phyloP scores from a whole-genome alignment of 2,113 vertebrate genomes.

The Diphyllodes magnificus region DNA sequence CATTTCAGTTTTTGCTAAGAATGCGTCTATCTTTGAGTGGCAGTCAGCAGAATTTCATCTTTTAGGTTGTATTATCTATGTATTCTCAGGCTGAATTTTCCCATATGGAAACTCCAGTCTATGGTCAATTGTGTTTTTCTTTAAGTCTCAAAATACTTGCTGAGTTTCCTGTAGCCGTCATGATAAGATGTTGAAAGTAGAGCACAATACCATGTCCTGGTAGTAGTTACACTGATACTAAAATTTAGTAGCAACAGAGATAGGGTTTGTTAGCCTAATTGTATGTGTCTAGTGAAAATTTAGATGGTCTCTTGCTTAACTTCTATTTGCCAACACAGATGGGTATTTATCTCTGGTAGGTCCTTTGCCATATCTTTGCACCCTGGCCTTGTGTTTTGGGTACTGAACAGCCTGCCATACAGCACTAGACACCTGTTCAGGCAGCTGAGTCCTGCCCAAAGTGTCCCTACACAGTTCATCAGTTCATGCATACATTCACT shows the following conservation, averaged over 20 bases:
- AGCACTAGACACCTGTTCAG: background rate
- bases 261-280: background rate
- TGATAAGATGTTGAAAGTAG: background rate
- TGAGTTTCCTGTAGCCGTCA: background rate
- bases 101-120: background rate
- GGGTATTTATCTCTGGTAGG: background rate
- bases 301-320: background rate
- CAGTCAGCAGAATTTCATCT: background rate
- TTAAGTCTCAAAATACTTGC: background rate
- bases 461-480: background rate
- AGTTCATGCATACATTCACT: background rate
- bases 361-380: background rate
- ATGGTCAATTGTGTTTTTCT: background rate
- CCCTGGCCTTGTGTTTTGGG: background rate
- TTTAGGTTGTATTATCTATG: background rate
- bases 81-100: background rate
- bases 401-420: background rate
- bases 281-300: background rate
- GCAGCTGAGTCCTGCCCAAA: background rate
- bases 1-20: background rate
- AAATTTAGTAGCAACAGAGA: background rate
- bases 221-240: background rate
- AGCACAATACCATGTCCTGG: background rate
- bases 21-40: background rate
- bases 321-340: background rate